Conservation (phyloP, 92 coral and sea anemone genomes). For the Pocillopora grandis region DNA sequence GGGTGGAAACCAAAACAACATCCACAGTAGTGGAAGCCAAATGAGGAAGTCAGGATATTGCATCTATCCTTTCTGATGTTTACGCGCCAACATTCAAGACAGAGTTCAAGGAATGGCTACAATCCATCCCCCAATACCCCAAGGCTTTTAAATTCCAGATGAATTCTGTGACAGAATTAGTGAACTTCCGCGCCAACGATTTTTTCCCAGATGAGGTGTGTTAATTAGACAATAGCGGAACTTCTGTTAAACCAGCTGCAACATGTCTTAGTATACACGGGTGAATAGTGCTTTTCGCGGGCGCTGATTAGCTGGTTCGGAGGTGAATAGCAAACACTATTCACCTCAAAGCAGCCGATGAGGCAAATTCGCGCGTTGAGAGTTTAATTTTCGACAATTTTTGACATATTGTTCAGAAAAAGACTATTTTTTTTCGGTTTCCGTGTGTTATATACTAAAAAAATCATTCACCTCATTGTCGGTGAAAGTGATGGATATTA, state of each 20-base stretch:
- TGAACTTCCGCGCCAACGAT: conserved; percentile 48
- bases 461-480: too few relatives aligned
- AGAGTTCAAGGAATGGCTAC: conserved; percentile 58
- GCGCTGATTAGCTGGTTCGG: too few relatives aligned
- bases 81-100: conserved; percentile 61
- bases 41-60: conserved; percentile 58
- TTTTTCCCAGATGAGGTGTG: conserved; percentile 59
- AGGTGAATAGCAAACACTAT: too few relatives aligned
- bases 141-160: conserved; percentile 54
- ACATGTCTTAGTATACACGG: background rate
- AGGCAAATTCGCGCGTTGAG: too few relatives aligned
- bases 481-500: too few relatives aligned
- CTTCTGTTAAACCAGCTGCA: background rate
- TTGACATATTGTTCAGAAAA: too few relatives aligned
- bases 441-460: too few relatives aligned
- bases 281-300: too few relatives aligned
- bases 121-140: conserved; percentile 55
- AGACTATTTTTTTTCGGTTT: too few relatives aligned
- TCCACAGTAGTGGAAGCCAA: conserved; percentile 46
- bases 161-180: conserved; percentile 25
- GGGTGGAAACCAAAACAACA: conserved; percentile 33
- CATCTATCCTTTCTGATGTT: conserved; percentile 48
- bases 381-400: too few relatives aligned
- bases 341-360: too few relatives aligned
- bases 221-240: too few relatives aligned